A percentile compares a stretch with the other conserved stretches of the same genome.
These are phyloP conservation scores for Calosoma granatense DNA, from an alignment of 1,140 invertebrate species.

Conservation along the genomic window DNA sequence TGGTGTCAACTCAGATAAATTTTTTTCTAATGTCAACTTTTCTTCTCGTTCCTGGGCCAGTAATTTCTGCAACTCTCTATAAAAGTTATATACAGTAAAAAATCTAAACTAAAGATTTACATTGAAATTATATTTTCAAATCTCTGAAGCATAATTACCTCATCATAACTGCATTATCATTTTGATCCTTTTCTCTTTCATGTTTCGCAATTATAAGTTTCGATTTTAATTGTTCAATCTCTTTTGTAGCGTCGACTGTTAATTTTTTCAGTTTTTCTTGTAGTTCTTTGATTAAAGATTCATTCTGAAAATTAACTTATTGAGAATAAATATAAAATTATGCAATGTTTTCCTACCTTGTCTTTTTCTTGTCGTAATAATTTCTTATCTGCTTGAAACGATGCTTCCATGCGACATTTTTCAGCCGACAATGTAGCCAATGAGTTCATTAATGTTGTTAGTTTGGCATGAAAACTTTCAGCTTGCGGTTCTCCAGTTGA, in stretches of 20 bases:
- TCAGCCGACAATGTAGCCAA: conserved; percentile 69
- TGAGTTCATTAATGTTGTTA: conserved; percentile 61
- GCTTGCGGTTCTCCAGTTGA: conserved; percentile 31
- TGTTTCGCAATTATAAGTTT: conserved; percentile 63
- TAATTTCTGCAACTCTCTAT: conserved; percentile 53
- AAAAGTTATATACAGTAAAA: too few species aligned
- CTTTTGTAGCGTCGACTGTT: conserved; percentile 43
- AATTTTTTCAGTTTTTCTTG: conserved; percentile 48
- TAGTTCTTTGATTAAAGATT: conserved; percentile 50
- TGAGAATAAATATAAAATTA: conserved; percentile 16
- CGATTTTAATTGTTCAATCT: conserved; percentile 57
- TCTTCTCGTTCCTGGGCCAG: conserved; percentile 46
- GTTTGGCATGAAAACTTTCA: conserved; percentile 36
- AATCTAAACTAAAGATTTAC: too few species aligned
- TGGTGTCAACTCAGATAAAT: conserved; percentile 40
- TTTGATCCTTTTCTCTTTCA: conserved; percentile 67
- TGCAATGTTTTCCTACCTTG: too few species aligned
- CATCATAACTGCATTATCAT: conserved; percentile 57
- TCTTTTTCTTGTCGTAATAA: conserved; percentile 57
- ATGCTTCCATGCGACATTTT: conserved; percentile 73
- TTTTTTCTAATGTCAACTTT: conserved; percentile 52
- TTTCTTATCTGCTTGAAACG: conserved; percentile 69
- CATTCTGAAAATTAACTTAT: conserved; percentile 44
- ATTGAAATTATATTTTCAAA: too few species aligned
- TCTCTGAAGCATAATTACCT: too few species aligned